Percentiles rank a stretch among this genome's conserved stretches.
These are phyloP conservation scores for Cottus gobio DNA, from an alignment of 2,113 vertebrate genomes.

Conservation along the genomic window DNA sequence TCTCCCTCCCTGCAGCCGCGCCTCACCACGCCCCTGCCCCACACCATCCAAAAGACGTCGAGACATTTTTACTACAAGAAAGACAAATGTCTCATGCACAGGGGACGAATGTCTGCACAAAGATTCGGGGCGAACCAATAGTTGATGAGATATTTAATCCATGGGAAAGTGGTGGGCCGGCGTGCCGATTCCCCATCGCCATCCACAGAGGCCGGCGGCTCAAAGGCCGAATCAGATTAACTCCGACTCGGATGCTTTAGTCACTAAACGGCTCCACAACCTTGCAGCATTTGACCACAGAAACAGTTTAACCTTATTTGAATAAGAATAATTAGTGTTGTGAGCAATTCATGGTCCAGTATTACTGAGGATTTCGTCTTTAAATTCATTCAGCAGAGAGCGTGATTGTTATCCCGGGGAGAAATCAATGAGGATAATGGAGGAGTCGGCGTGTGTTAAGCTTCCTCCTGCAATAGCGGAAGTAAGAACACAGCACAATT, in stretches of 20 bases:
- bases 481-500: not conserved
- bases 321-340: not conserved
- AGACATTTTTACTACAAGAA: not conserved
- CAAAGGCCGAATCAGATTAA: not conserved
- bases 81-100: not conserved
- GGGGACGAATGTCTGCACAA: not conserved
- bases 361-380: not conserved
- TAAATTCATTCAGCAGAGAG: not conserved
- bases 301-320: not conserved
- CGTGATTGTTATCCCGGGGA: not conserved
- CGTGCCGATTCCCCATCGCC: not conserved
- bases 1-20: too few species aligned
- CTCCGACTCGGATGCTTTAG: not conserved
- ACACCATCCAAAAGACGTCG: not conserved
- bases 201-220: not conserved
- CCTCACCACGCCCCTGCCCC: too few species aligned
- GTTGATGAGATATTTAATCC: not conserved
- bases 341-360: not conserved
- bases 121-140: not conserved
- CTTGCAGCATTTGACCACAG: not conserved
- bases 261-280: not conserved
- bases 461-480: not conserved
- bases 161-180: not conserved
- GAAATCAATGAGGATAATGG: slow-evolving; percentile 19
- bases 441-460: not conserved